Conservation (phyloP, 2,113 vertebrate genomes). For the Vidua chalybeata region DNA sequence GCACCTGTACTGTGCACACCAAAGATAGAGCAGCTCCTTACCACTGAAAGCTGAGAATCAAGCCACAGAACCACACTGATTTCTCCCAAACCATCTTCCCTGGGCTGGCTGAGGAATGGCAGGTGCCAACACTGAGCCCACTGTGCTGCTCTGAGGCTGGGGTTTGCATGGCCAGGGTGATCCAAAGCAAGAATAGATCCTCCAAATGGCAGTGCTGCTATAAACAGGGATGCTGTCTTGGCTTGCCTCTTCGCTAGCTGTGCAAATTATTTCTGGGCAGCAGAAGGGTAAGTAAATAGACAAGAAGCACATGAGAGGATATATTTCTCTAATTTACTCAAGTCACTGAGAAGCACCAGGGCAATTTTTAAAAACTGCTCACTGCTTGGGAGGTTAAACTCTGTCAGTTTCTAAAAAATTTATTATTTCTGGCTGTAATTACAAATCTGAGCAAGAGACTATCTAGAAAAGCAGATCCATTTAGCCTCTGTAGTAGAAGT, state of each 20-base stretch:
- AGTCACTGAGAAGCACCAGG: not conserved
- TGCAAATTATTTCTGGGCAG: not conserved
- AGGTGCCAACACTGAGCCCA: accelerated
- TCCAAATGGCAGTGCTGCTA: not conserved
- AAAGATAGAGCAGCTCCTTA: not conserved
- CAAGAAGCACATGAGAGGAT: not conserved
- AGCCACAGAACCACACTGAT: not conserved
- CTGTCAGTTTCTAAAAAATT: not conserved
- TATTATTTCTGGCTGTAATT: not conserved
- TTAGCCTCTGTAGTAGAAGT: not conserved
- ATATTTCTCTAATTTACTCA: not conserved
- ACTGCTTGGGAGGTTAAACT: not conserved
- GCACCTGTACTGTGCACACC: not conserved
- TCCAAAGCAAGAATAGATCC: not conserved
- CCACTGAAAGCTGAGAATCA: not conserved
- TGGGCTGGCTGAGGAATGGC: not conserved
- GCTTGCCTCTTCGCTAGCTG: not conserved
- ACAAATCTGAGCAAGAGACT: not conserved
- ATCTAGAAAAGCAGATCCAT: not conserved
- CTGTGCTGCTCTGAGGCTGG: not conserved
- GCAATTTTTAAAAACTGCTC: not conserved
- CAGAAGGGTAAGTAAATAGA: not conserved
- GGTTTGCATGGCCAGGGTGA: not conserved
- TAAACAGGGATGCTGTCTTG: not conserved
- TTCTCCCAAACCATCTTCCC: not conserved